Conservation (phyloP, 53 echinoderm and acorn worm species). For the Stichopus horrens region DNA sequence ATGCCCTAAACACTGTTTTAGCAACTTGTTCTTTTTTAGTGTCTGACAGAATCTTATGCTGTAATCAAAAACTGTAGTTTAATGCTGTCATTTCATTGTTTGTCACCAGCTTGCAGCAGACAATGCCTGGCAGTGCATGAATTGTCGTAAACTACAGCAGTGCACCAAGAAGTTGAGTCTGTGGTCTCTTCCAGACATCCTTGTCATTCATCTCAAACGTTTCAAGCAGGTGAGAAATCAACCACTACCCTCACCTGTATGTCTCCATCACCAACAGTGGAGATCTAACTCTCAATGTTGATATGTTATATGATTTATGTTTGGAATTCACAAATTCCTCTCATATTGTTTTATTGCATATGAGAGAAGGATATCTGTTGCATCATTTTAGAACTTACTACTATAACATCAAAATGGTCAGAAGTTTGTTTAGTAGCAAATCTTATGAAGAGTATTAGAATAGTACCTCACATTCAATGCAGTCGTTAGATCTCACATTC, state of each 20-base stretch:
- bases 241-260: neutral
- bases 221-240: constrained; percentile 81
- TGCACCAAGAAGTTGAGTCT: constrained; percentile 91
- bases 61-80: too few species aligned
- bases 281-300: neutral
- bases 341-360: neutral
- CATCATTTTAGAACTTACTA: too few species aligned
- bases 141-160: constrained; percentile 88
- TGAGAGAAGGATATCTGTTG: too few species aligned
- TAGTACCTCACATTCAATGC: too few species aligned
- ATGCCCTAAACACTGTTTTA: too few species aligned
- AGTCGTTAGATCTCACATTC: too few species aligned
- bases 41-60: too few species aligned
- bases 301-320: neutral
- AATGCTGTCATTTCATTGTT: neutral
- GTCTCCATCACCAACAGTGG: neutral
- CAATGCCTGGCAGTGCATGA: constrained; percentile 94
- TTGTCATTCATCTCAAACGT: constrained; percentile 92
- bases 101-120: constrained; percentile 80
- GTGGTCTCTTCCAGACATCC: constrained; percentile 93
- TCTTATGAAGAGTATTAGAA: too few species aligned
- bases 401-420: too few species aligned
- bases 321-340: neutral
- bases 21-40: too few species aligned
- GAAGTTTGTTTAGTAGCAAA: too few species aligned